A percentile compares a stretch with the other conserved stretches of the same genome.
Evolutionary conservation across 2,797 vertebrate species (phyloP).

Genomic region (Telmatherina bonti): DNA sequence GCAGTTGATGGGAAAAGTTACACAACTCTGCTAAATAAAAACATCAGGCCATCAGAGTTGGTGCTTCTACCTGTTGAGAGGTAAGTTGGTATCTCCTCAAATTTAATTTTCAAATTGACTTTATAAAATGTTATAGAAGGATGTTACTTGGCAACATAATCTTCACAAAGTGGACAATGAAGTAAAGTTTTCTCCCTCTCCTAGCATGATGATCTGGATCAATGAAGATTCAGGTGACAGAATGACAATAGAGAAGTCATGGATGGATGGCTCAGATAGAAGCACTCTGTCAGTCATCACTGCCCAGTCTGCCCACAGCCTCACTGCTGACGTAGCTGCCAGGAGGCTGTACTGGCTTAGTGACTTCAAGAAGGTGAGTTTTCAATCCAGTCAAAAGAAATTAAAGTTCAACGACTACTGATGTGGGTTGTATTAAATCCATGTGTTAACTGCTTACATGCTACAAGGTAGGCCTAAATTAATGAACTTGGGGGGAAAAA

Average conservation of each 20-base stretch:
- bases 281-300: constrained; percentile 81
- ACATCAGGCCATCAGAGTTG: constrained; percentile 85
- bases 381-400: not conserved
- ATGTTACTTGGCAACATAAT: not conserved
- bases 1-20: constrained; percentile 83
- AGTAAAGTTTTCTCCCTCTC: not conserved
- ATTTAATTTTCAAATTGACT: not conserved
- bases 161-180: not conserved
- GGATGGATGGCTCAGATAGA: constrained; percentile 89
- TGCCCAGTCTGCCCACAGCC: constrained; percentile 84
- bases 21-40: constrained; percentile 85
- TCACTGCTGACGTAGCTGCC: constrained; percentile 85
- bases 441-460: not conserved
- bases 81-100: constrained; percentile 59
- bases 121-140: not conserved
- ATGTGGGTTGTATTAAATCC: too few species aligned
- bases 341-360: constrained; percentile 92
- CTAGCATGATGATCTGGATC: constrained; percentile 91
- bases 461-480: not conserved
- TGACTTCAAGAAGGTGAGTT: constrained; percentile 85
- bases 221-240: constrained; percentile 76
- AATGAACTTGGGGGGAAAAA: not conserved
- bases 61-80: constrained; percentile 86
- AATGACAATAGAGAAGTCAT: constrained; percentile 84
- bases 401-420: too few species aligned